Base-by-base conservation (phyloP, 2,797 vertebrate species). In the Selene dorsalis region DNA sequence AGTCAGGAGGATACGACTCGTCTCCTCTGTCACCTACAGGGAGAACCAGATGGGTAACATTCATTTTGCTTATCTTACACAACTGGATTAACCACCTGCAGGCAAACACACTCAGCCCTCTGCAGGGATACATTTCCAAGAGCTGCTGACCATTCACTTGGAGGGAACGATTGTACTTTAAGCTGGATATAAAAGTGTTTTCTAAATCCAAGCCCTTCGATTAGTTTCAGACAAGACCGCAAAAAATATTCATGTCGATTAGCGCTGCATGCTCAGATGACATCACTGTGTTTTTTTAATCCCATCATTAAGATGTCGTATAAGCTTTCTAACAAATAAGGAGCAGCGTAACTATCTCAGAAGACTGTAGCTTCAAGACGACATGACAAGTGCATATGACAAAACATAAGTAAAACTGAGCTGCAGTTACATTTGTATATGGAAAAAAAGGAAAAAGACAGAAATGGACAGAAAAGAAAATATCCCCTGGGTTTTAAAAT, bases 21-120 rank as follows among this genome's bases (percentile, higher is more conserved):
- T 99, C 91, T 99, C 98, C 91, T 99, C 97, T 0, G 98, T 99
- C 59, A 99, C 97, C 98, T 99, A 52, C 69, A 85, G 84, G 62
- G 53, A 83, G 55, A 85, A 76, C 41, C 87, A 91, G 61, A 88
- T 24, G 22, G 60, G 28, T 71, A 35, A 89, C 0, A 48, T 66
- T 58, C 4, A 53, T 61, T 82, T 69, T 47, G 38, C 53, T 89
- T 16, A 73, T 84, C 56, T 65, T 22, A 76, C 30, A 80, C 18
- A 18, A 77, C 52, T 73, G 58, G 60, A 79, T 65, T 65, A 16
- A 69, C 67, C 50, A 61, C n/a, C 66, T 75, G 39, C 45, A 35
- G 48, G 57, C 61, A 73, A 50, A 84, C 53, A 53, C 16, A 26
- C 17, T 72, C 55, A 10, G 47, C 43, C 52, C 60, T 75, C 22